Evolutionary conservation across 2,113 vertebrate species (phyloP).

Genomic region (Lasiurus cinereus): DNA sequence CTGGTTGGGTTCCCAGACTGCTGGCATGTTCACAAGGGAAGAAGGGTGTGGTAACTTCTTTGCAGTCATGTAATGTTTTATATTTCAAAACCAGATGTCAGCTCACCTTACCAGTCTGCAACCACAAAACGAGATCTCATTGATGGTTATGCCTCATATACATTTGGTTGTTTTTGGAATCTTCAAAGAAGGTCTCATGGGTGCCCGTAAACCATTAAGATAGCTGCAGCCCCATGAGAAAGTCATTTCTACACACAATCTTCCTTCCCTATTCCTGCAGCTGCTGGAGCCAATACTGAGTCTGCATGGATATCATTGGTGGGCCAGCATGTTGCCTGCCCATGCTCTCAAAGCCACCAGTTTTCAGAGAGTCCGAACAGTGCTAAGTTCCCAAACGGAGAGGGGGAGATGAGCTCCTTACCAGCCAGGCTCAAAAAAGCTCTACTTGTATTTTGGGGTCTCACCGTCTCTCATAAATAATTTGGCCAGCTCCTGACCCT

Average conservation of each 20-base stretch:
- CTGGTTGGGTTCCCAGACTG: neutral
- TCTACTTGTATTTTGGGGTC: neutral
- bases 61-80: neutral
- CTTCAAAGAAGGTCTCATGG: neutral
- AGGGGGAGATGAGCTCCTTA: neutral
- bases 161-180: neutral
- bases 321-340: neutral
- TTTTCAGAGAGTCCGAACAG: neutral
- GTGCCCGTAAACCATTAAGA: neutral
- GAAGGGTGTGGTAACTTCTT: neutral
- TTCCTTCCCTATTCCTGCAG: neutral
- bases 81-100: slow-evolving; percentile 10
- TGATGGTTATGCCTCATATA: neutral
- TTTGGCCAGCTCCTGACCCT: neutral
- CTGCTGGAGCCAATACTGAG: neutral
- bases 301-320: neutral
- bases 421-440: neutral
- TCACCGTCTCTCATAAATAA: neutral
- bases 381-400: neutral
- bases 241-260: neutral
- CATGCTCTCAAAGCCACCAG: neutral
- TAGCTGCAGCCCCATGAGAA: neutral
- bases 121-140: neutral
- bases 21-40: neutral
- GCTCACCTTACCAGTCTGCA: neutral